Evolutionary conservation across 2,797 vertebrate species (phyloP).

Genomic region (Chanos chanos): DNA sequence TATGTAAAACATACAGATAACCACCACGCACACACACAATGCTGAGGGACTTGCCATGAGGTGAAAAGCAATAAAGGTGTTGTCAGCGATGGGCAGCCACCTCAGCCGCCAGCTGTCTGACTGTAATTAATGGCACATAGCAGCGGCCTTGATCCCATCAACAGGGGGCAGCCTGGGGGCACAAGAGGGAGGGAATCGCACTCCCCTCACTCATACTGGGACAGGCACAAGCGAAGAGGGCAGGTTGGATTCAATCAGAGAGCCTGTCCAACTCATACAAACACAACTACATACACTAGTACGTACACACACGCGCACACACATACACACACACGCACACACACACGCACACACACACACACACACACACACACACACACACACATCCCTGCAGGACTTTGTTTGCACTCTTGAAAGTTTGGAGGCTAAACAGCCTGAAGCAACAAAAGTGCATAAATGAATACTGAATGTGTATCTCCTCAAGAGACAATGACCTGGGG

Average conservation of each 20-base stretch:
- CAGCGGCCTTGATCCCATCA: constrained; percentile 75
- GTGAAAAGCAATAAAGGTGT: constrained; percentile 48
- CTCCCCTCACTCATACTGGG: constrained; percentile 55
- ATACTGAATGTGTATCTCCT: constrained; percentile 33
- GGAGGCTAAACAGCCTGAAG: constrained; percentile 38
- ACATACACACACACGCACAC: not conserved
- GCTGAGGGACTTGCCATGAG: constrained; percentile 45
- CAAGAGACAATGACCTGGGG: constrained; percentile 31
- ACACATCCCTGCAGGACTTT: constrained; percentile 32
- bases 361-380: not conserved
- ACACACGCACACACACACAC: not conserved
- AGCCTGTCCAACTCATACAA: constrained; percentile 48
- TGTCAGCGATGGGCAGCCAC: constrained; percentile 28
- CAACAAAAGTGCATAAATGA: constrained; percentile 37
- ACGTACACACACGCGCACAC: not conserved
- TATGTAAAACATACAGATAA: not conserved
- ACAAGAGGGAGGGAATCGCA: constrained; percentile 60
- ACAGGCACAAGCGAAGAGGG: constrained; percentile 41
- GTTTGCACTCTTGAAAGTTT: constrained; percentile 21
- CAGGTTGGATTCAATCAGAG: constrained; percentile 59
- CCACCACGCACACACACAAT: not conserved
- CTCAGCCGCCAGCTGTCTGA: constrained; percentile 18
- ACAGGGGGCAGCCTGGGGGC: constrained; percentile 52
- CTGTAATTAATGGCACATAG: constrained; percentile 65
- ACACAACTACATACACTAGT: constrained; percentile 25